phyloP scores from a whole-genome alignment of 1,140 invertebrate species.

The Ericerus pela region DNA sequence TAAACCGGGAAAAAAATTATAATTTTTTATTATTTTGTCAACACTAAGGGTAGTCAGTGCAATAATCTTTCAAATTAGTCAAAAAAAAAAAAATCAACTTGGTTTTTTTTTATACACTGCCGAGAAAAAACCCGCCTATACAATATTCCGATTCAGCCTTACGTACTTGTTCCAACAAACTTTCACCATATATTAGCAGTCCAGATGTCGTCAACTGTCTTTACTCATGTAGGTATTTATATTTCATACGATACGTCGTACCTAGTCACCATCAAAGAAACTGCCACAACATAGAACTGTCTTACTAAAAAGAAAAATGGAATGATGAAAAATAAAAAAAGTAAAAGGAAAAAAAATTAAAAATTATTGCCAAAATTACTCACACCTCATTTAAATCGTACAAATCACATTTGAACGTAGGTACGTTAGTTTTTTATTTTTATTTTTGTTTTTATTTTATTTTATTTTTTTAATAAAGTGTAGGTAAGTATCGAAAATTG shows the following conservation, averaged over 20 bases:
- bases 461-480: too few species aligned
- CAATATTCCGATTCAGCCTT: not conserved
- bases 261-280: not conserved
- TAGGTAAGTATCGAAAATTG: too few species aligned
- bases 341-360: slow-evolving; percentile 3
- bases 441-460: too few species aligned
- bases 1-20: too few species aligned
- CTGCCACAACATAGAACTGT: not conserved
- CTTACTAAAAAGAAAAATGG: too few species aligned
- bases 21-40: too few species aligned
- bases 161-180: not conserved
- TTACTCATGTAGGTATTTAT: not conserved
- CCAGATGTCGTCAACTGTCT: not conserved
- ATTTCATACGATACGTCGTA: not conserved
- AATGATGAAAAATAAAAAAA: not conserved
- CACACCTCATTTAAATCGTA: slow-evolving; percentile 4
- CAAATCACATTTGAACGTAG: slow-evolving; percentile 8
- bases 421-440: too few species aligned
- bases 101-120: too few species aligned
- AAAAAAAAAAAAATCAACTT: too few species aligned
- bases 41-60: too few species aligned
- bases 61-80: too few species aligned
- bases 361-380: not conserved
- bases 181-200: slow-evolving; percentile 3
- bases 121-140: not conserved